Evolutionary conservation across 1,140 invertebrate species (phyloP), one percentile per base, ranked within the genome.

Genomic region (Anadara kagoshimensis): DNA sequence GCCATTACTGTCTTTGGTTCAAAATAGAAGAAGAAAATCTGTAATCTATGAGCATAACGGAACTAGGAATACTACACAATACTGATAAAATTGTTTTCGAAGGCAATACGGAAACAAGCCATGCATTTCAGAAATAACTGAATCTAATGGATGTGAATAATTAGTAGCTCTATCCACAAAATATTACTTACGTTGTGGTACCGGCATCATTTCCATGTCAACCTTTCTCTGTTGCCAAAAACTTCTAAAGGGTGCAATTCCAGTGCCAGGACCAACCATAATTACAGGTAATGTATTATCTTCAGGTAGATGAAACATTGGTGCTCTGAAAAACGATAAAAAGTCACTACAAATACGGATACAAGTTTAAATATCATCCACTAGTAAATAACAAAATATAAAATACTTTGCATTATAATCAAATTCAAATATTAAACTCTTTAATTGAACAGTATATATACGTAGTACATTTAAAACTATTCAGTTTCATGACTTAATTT

Each of bases 181-280:
- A 36, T 1, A 24, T 1, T 44, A 73, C 77, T 79, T 69, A 82
- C 84, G 81, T 41, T 68, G 53, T 10, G 85, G 83, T 44, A 78
- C 73, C 2, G 78, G 74, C 5, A 80, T 57, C 85, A 86, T 85
- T 43, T 87, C 80, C 58, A 57, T 71, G 59, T 87, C 84, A n/a
- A 86, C 80, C 58, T 82, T 83, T 14, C 85, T 73, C 36, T 99
- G 97, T 89, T 99, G 98, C 80, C 99, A 94, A 89, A 99, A 99
- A 16, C 95, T 97, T 86, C 98, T 92, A 92, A 99, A 99, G 0
- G 98, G 98, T n/a, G 98, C 98, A 26, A 99, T 87, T 36, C 98
- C 98, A 22, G 97, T 99, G 41, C 98, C 98, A 0, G 98, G 98
- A 10, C 98, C 98, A 78, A 99, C 95, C 97, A 99, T 98, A 66